Evolutionary conservation across 2,113 vertebrate species (phyloP), one percentile per base, ranked within the genome.

Genomic region (Sinocyclocheilus grahami): DNA sequence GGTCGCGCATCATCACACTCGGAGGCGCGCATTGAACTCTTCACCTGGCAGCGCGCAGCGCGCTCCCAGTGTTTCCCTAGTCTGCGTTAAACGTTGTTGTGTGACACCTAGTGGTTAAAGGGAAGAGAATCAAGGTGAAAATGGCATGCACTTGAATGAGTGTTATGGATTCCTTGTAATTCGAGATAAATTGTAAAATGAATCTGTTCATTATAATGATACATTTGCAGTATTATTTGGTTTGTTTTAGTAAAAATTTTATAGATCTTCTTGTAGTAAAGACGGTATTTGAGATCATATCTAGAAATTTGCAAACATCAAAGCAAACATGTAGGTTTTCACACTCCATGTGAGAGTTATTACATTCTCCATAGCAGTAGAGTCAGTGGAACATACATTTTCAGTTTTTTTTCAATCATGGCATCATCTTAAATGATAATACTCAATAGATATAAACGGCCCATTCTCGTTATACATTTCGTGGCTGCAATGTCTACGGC

Each of bases 11-110:
- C 91, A 92, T 91, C 90, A 71, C 89, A 83, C 86, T 86, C 89
- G 85, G 85, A 88, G 89, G 88, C 87, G 90, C 91, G 89, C 79
- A 85, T 62, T 94, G 94, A 95, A 94, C 94, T 94, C 92, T 94
- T 93, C 93, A 95, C 93, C 93, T 91, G 90, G 65, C 87, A 77
- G 85, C 62, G 75, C 84, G 86, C 84, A 82, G 87, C 86, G 88
- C 85, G 69, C 78, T 37, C 55, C 33, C 33, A 24, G 20, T 20
- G 13, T 62, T 27, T 51, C 7, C 1, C 46, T 69, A 55, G n/a
- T 58, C 22, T 83, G 2, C 69, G 5, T 88, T 83, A 46, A 10
- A 60, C 63, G 87, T 88, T 69, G 13, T 24, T 33, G 80, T 53
- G 63, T 39, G 87, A 83, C 87, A 88, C 39, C 87, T 88, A 86